Conservation (phyloP, 2,113 vertebrate genomes). For the Gorsachius goisagi region DNA sequence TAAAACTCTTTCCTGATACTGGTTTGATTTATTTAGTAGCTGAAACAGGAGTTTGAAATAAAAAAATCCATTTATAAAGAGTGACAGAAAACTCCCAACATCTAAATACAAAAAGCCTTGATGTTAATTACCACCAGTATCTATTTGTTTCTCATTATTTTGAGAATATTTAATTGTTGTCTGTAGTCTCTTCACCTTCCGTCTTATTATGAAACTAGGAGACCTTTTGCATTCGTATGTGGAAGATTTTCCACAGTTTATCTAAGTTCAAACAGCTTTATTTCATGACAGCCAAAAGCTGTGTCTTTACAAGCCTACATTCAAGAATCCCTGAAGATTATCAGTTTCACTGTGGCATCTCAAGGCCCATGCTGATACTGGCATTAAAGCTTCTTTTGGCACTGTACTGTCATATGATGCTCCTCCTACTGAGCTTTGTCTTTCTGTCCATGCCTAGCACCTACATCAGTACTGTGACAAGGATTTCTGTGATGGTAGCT, state of each 20-base stretch:
- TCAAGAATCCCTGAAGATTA: neutral
- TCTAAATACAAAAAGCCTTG: neutral
- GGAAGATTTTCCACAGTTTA: neutral
- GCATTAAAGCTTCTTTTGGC: neutral
- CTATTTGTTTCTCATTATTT: neutral
- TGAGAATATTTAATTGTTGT: neutral
- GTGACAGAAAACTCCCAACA: neutral
- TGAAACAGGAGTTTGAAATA: neutral
- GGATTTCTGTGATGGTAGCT: neutral
- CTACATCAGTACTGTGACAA: neutral
- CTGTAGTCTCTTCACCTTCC: neutral
- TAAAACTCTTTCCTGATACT: neutral
- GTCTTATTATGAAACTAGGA: neutral
- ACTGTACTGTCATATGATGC: fast-evolving
- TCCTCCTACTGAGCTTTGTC: neutral
- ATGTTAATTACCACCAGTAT: neutral
- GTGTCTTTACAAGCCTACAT: neutral
- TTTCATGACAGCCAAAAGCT: neutral
- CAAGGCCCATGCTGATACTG: neutral
- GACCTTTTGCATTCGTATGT: neutral
- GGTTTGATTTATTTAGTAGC: neutral
- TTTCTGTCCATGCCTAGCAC: neutral
- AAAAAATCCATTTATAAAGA: neutral
- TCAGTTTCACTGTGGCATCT: neutral
- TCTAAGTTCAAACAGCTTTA: neutral